phyloP scores from a whole-genome alignment of 2,113 vertebrate species.

The Charina bottae region DNA sequence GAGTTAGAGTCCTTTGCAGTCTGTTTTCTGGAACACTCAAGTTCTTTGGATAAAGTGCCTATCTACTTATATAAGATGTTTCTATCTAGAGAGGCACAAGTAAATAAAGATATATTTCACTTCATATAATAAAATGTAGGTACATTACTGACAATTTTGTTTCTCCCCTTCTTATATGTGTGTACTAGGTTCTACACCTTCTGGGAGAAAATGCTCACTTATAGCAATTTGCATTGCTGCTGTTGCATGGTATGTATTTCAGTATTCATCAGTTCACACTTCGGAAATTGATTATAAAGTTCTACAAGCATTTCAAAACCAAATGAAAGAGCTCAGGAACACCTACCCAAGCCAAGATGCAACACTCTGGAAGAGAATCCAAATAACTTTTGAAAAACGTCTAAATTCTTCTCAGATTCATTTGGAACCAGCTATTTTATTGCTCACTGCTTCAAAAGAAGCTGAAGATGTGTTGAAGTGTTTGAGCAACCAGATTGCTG shows the following conservation, averaged over 20 bases:
- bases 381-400: slow-evolving; percentile 77
- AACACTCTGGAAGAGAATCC: slow-evolving; percentile 84
- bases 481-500: slow-evolving; percentile 82
- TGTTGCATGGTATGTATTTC: slow-evolving; percentile 25
- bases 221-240: background rate
- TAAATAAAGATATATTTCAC: background rate
- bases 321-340: slow-evolving; percentile 72
- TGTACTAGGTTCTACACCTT: slow-evolving; percentile 33
- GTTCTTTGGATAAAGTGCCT: slow-evolving; percentile 1
- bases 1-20: background rate
- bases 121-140: slow-evolving; percentile 19
- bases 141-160: slow-evolving; percentile 27
- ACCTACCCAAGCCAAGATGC: slow-evolving; percentile 82
- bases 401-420: slow-evolving; percentile 74
- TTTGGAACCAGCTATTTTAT: slow-evolving; percentile 85
- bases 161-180: background rate
- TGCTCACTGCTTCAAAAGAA: slow-evolving; percentile 82
- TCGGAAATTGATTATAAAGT: slow-evolving; percentile 47
- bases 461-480: slow-evolving; percentile 84
- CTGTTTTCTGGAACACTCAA: background rate
- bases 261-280: background rate
- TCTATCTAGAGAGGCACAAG: background rate
- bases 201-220: slow-evolving; percentile 28
- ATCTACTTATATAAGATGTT: background rate
- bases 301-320: slow-evolving; percentile 67